Evolutionary conservation across 2,888 invertebrate species (phyloP).

Genomic region (Cordilura impudica): DNA sequence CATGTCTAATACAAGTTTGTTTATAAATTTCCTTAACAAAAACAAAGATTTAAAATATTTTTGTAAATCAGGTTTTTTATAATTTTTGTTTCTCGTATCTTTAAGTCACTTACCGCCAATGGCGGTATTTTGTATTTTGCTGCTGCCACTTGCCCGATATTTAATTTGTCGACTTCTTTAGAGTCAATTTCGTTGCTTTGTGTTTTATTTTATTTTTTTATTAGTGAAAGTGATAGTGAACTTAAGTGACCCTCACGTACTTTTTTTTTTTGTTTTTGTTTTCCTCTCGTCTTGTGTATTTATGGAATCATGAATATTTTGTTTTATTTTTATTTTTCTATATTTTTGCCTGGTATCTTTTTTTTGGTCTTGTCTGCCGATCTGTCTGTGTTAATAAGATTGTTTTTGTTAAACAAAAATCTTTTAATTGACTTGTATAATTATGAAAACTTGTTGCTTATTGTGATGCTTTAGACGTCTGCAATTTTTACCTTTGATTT

Average conservation of each 20-base stretch:
- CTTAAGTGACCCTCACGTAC: slow-evolving; percentile 72
- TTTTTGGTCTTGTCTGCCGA: slow-evolving; percentile 33
- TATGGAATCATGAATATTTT: slow-evolving; percentile 23
- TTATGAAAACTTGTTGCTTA: background rate
- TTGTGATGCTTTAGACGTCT: background rate
- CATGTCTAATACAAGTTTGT: no score
- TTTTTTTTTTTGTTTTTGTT: no score
- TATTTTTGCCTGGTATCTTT: slow-evolving; percentile 10
- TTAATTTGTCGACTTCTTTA: slow-evolving; percentile 23
- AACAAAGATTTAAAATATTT: background rate
- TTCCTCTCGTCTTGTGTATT: slow-evolving; percentile 40
- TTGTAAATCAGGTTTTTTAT: slow-evolving; percentile 20
- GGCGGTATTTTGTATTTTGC: background rate
- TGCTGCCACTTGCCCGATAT: slow-evolving; percentile 24
- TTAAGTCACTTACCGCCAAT: slow-evolving; percentile 31
- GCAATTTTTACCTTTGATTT: slow-evolving; percentile 16
- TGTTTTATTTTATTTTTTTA: slow-evolving; percentile 31
- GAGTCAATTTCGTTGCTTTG: slow-evolving; percentile 2
- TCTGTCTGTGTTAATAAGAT: slow-evolving; percentile 44
- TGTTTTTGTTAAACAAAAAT: slow-evolving; percentile 33
- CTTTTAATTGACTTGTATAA: slow-evolving; percentile 50
- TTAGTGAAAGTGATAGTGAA: slow-evolving; percentile 77
- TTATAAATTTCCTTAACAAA: no score
- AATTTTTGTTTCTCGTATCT: background rate
- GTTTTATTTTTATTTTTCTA: slow-evolving; percentile 31